Conservation (phyloP, 2,888 invertebrate genomes). For the Dynastes maya region DNA sequence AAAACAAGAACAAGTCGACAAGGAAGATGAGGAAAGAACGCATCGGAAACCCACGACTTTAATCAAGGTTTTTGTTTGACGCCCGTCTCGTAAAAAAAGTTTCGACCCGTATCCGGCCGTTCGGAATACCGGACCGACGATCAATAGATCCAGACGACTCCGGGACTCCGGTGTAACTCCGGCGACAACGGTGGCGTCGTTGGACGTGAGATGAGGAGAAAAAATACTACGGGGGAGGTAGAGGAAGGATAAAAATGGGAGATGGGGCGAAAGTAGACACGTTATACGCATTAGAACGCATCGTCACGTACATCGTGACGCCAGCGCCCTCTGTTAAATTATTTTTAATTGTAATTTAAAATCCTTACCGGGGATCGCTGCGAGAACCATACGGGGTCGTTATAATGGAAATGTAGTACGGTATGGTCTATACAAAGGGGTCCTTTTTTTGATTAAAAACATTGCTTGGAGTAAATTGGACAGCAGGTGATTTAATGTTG, state of each 20-base stretch:
- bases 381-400: neutral
- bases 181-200: neutral
- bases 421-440: neutral
- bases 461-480: no score
- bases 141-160: constrained; percentile 24
- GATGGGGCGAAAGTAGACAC: neutral
- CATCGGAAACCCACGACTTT: constrained; percentile 8
- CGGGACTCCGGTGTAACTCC: constrained; percentile 5
- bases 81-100: constrained; percentile 8
- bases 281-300: constrained; percentile 27
- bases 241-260: neutral
- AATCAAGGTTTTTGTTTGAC: constrained; percentile 13
- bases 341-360: constrained; percentile 18
- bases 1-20: neutral
- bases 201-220: neutral
- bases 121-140: constrained; percentile 1
- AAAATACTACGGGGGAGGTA: neutral
- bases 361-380: neutral
- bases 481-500: no score
- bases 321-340: neutral
- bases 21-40: neutral
- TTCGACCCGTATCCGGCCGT: neutral
- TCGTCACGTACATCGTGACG: constrained; percentile 11
- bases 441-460: no score
- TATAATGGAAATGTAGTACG: neutral